Conservation (phyloP, 2,113 vertebrate genomes). For the Aptenodytes forsteri region DNA sequence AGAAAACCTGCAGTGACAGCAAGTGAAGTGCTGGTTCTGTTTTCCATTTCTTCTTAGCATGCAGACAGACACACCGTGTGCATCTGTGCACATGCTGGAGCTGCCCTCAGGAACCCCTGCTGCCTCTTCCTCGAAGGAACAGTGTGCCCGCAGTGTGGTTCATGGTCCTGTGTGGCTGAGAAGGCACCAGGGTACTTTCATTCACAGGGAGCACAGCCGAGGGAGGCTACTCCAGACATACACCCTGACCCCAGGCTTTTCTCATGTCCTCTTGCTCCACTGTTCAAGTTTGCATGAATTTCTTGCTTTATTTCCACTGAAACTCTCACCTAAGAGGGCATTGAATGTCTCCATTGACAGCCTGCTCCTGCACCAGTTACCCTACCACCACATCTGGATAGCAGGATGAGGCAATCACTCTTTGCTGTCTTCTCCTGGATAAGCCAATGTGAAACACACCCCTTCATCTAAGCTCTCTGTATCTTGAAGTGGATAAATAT, state of each 20-base stretch:
- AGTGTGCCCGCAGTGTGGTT: accelerated
- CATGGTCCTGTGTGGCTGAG: accelerated
- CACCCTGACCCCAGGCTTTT: background rate
- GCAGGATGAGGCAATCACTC: background rate
- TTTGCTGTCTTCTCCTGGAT: background rate
- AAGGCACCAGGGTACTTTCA: background rate
- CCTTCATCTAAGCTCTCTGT: background rate
- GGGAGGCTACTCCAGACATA: background rate
- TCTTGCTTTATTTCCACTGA: background rate
- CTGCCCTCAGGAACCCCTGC: background rate
- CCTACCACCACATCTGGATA: background rate
- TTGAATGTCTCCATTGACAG: background rate
- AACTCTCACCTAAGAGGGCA: background rate
- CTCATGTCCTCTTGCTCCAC: background rate
- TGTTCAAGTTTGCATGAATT: background rate
- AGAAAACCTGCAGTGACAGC: background rate
- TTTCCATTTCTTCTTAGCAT: background rate
- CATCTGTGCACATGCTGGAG: background rate
- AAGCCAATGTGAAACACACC: background rate
- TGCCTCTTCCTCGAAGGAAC: background rate
- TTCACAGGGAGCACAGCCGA: background rate
- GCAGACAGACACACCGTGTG: accelerated
- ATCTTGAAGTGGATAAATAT: background rate
- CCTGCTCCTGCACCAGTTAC: background rate
- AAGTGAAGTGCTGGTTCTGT: background rate